Conservation (phyloP, 2,113 vertebrate genomes). For the Carettochelys insculpta region DNA sequence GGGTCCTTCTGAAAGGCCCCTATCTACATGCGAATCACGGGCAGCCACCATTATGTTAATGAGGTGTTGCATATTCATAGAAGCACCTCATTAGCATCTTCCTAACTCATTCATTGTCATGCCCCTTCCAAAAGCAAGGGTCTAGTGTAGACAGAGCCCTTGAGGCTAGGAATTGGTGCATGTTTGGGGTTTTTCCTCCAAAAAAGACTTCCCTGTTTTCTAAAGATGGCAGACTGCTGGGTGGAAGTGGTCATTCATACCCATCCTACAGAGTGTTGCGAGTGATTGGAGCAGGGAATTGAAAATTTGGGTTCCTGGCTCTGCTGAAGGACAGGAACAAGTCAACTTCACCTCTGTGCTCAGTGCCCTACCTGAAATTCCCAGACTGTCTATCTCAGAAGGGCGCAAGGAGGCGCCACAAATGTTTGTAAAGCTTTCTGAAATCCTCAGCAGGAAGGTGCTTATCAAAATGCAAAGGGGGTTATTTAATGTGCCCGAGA, state of each 20-base stretch:
- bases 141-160: too few species aligned
- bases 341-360: background rate
- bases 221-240: background rate
- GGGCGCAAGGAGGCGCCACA: background rate
- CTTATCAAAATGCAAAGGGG: background rate
- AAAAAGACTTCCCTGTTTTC: background rate
- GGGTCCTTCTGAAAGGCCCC: too few species aligned
- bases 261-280: background rate
- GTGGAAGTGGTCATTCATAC: background rate
- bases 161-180: accelerated
- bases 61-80: too few species aligned
- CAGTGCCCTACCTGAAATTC: background rate
- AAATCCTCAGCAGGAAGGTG: background rate
- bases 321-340: background rate
- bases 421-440: background rate
- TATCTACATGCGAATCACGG: too few species aligned
- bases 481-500: background rate
- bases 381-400: accelerated
- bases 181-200: background rate
- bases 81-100: too few species aligned
- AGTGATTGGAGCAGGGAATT: background rate
- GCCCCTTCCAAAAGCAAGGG: too few species aligned
- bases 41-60: too few species aligned
- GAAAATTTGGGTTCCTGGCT: background rate
- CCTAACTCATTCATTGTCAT: too few species aligned